Percentiles rank a stretch among this genome's conserved stretches.
These are phyloP conservation scores for Galbula dea DNA, from an alignment of 2,113 vertebrate species.

Conservation along the genomic window DNA sequence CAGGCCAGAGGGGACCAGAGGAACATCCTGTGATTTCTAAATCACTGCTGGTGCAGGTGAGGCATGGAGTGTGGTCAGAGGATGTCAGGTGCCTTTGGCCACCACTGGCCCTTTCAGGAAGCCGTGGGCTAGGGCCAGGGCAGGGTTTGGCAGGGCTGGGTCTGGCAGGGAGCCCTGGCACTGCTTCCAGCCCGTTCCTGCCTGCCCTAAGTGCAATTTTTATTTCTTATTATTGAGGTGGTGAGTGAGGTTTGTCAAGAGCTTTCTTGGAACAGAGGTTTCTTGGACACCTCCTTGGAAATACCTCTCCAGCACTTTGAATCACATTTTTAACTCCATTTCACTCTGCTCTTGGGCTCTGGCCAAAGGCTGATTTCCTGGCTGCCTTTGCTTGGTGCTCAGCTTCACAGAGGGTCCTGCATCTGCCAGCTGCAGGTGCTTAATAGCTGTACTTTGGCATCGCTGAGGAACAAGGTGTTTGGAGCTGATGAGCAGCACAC, in stretches of 20 bases:
- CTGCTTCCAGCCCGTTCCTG: rapidly evolving
- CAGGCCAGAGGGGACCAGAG: not conserved
- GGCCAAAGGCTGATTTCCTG: not conserved
- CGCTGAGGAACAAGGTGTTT: rapidly evolving
- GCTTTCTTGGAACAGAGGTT: not conserved
- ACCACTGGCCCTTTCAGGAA: not conserved
- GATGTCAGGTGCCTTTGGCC: not conserved
- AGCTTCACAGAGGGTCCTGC: not conserved
- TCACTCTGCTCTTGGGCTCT: not conserved
- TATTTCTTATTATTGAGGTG: not conserved
- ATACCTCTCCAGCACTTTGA: not conserved
- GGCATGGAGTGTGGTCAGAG: not conserved
- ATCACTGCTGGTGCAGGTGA: rapidly evolving
- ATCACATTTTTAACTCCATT: not conserved
- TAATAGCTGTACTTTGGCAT: not conserved
- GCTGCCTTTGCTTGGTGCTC: not conserved
- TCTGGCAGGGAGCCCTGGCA: not conserved
- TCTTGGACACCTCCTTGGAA: not conserved
- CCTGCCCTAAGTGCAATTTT: not conserved
- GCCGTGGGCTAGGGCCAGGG: rapidly evolving
- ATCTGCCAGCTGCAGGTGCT: not conserved
- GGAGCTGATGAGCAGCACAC: rapidly evolving
- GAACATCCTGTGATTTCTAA: not conserved
- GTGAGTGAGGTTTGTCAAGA: not conserved
- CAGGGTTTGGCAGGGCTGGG: not conserved